phyloP scores from a whole-genome alignment of 2,888 invertebrate genomes.

The Lucinisca nassula region DNA sequence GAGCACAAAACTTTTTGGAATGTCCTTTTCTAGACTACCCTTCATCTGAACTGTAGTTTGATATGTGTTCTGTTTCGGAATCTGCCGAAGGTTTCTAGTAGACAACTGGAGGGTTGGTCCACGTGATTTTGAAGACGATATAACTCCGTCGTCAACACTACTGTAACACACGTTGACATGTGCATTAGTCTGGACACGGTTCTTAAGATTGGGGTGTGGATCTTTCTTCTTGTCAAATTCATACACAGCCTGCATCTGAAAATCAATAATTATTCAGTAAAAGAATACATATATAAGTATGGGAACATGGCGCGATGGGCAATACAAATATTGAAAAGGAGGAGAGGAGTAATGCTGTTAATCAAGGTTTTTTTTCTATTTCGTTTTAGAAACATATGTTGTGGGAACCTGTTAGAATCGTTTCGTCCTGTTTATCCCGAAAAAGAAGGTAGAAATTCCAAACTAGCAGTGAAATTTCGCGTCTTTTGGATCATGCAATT shows the following conservation, averaged over 20 bases:
- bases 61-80: not conserved
- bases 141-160: conserved; percentile 26
- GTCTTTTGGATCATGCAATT: no score
- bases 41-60: not conserved
- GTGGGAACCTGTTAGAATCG: no score
- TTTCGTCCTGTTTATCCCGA: no score
- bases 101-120: not conserved
- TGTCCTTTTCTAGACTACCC: not conserved
- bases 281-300: no score
- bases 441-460: no score
- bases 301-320: no score
- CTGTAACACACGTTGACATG: conserved; percentile 59
- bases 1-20: conserved; percentile 17
- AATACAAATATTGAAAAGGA: no score
- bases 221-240: conserved; percentile 23
- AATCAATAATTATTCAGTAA: no score
- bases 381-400: no score
- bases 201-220: not conserved
- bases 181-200: conserved; percentile 28
- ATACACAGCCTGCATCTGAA: conserved; percentile 67
- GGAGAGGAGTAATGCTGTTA: no score
- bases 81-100: not conserved
- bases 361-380: no score
- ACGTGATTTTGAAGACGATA: conserved; percentile 11
- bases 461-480: no score